Evolutionary conservation across 2,797 vertebrate species (phyloP).

Genomic region (Ambastaia sidthimunki): DNA sequence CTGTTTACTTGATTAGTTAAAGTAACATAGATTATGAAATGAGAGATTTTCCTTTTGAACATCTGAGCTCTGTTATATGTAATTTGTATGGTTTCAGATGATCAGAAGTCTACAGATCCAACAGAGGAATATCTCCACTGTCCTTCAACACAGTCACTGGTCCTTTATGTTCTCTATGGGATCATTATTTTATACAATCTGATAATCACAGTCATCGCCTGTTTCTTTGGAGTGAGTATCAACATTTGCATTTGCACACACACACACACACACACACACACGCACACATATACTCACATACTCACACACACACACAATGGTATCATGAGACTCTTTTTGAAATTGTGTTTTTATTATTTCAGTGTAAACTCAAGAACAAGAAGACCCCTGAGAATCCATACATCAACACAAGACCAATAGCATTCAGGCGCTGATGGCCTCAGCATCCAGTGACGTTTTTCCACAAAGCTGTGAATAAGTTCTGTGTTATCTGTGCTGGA

Average conservation of each 20-base stretch:
- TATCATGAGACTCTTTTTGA: neutral
- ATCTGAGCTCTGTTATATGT: neutral
- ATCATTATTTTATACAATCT: slow-evolving; percentile 9
- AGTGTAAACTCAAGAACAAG: slow-evolving; percentile 50
- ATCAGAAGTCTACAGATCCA: neutral
- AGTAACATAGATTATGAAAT: no score
- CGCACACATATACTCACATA: no score
- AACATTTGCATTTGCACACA: neutral
- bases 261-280: no score
- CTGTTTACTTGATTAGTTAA: no score
- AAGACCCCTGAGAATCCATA: slow-evolving; percentile 45
- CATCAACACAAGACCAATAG: slow-evolving; percentile 53
- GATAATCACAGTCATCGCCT: slow-evolving; percentile 8
- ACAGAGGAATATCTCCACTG: neutral
- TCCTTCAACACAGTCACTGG: neutral
- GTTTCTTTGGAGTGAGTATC: slow-evolving; percentile 42
- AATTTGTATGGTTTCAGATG: slow-evolving; percentile 20
- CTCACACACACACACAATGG: no score
- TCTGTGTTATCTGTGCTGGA: neutral
- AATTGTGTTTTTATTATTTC: slow-evolving; percentile 30
- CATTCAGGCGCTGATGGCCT: slow-evolving; percentile 22
- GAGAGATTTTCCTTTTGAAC: neutral
- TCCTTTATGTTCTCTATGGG: neutral
- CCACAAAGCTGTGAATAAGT: neutral
- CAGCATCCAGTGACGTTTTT: neutral